Evolutionary conservation across 1,140 invertebrate genomes (phyloP).

Genomic region (Trigoniulus corallinus): DNA sequence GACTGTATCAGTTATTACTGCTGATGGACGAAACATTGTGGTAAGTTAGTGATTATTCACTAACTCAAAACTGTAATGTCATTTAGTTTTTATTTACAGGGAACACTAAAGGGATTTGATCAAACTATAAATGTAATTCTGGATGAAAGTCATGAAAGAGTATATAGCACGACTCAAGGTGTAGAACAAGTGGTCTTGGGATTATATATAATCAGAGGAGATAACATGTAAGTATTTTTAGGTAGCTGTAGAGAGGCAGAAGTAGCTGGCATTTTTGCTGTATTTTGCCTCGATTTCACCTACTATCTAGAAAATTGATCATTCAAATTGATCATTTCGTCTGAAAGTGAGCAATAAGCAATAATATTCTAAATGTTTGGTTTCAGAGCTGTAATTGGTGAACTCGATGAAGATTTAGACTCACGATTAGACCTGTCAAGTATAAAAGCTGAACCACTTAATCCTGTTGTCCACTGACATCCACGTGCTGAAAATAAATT

Average conservation of each 20-base stretch:
- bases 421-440: conserved; percentile 61
- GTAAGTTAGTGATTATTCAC: conserved; percentile 38
- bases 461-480: conserved; percentile 66
- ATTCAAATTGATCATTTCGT: not conserved
- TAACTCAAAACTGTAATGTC: conserved; percentile 8
- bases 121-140: conserved; percentile 96
- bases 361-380: conserved; percentile 8
- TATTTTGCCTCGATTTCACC: conserved; percentile 7
- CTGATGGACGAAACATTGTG: conserved; percentile 87
- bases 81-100: conserved; percentile 36
- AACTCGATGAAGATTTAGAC: conserved; percentile 81
- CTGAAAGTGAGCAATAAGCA: not conserved
- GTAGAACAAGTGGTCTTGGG: conserved; percentile 93
- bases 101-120: conserved; percentile 81
- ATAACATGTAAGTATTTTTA: conserved; percentile 71
- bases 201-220: conserved; percentile 90
- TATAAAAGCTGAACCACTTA: conserved; percentile 77
- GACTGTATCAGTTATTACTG: conserved; percentile 83
- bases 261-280: conserved; percentile 5
- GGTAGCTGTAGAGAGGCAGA: conserved; percentile 14
- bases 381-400: conserved; percentile 68
- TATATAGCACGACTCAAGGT: conserved; percentile 78
- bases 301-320: too few relatives aligned
- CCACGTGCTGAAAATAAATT: too few relatives aligned
- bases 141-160: conserved; percentile 92